These are phyloP conservation scores for Riparia riparia DNA, from an alignment of 2,113 vertebrate species.

Conservation along the genomic window DNA sequence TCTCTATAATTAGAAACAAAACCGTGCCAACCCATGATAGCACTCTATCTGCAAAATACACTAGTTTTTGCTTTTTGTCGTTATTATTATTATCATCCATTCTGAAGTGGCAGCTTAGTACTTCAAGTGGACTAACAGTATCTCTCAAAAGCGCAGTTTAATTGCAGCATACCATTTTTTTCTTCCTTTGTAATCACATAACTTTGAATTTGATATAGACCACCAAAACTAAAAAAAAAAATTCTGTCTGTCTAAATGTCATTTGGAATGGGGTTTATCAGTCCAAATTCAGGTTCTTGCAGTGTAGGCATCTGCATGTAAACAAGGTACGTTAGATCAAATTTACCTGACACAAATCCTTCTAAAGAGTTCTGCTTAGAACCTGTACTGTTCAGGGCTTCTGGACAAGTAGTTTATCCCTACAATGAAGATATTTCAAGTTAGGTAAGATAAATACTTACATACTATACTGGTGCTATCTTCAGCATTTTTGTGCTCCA, in stretches of 20 bases:
- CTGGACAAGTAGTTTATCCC: neutral
- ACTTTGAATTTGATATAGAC: neutral
- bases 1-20: too few relatives aligned
- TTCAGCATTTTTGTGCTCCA: neutral
- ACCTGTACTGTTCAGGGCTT: neutral
- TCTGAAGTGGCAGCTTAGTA: conserved; percentile 3
- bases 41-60: neutral
- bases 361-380: neutral
- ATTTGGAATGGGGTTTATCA: neutral
- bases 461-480: neutral
- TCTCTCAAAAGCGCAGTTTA: conserved; percentile 21
- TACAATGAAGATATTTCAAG: neutral
- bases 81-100: neutral
- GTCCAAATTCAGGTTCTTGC: neutral
- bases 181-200: neutral
- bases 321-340: neutral
- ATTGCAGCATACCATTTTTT: neutral
- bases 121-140: neutral
- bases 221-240: neutral
- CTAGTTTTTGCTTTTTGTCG: neutral
- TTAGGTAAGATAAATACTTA: neutral
- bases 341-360: neutral
- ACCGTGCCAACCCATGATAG: too few relatives aligned
- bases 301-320: neutral
- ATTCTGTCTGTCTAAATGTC: neutral